These are phyloP conservation scores for Pandemis heparana DNA, from an alignment of 2,888 invertebrate species.

Conservation along the genomic window DNA sequence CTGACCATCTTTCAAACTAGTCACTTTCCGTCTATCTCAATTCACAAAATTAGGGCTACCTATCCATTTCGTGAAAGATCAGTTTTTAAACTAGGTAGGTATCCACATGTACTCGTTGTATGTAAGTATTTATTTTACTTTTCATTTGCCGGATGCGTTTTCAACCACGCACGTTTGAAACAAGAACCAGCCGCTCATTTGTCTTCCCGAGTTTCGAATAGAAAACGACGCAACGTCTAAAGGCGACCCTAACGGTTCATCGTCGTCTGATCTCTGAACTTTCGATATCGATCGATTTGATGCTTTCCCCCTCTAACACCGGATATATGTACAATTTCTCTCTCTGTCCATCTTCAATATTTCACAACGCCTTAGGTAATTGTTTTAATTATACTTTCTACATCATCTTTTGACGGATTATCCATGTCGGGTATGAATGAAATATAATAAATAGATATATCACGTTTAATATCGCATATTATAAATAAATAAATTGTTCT, in stretches of 20 bases:
- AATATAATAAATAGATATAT: slow-evolving; percentile 3
- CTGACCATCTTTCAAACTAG: too few species aligned
- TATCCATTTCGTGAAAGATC: too few species aligned
- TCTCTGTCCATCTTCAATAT: slow-evolving; percentile 46
- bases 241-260: slow-evolving; percentile 56
- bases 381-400: slow-evolving; percentile 61
- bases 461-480: too few species aligned
- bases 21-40: too few species aligned
- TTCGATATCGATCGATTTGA: slow-evolving; percentile 70
- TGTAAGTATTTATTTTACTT: too few species aligned
- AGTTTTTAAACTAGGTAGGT: too few species aligned
- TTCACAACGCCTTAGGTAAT: slow-evolving; percentile 55
- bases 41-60: too few species aligned
- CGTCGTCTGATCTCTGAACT: slow-evolving; percentile 68
- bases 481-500: background rate
- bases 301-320: slow-evolving; percentile 55
- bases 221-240: slow-evolving; percentile 55
- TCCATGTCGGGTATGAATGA: slow-evolving; percentile 42
- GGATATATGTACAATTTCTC: slow-evolving; percentile 47
- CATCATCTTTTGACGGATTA: slow-evolving; percentile 48
- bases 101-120: background rate
- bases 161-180: background rate
- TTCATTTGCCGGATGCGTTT: background rate
- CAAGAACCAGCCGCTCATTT: background rate
- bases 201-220: slow-evolving; percentile 12